phyloP scores from a whole-genome alignment of 2,797 vertebrate species.

The Sandelia bainsii region DNA sequence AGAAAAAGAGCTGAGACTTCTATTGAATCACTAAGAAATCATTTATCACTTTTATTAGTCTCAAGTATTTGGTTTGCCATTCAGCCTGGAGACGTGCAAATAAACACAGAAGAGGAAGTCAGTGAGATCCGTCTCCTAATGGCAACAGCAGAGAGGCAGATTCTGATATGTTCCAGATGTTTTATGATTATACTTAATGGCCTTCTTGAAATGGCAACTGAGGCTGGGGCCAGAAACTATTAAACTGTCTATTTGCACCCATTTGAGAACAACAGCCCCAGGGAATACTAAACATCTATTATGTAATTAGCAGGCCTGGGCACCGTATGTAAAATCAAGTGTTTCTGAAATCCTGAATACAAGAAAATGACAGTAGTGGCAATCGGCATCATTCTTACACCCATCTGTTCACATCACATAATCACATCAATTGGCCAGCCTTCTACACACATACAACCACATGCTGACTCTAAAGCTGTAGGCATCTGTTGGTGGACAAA shows the following conservation, averaged over 20 bases:
- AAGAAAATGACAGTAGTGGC: slow-evolving; percentile 45
- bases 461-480: slow-evolving; percentile 51
- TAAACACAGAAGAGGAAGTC: slow-evolving; percentile 55
- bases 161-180: slow-evolving; percentile 71
- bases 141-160: slow-evolving; percentile 39
- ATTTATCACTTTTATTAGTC: slow-evolving; percentile 67
- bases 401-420: slow-evolving; percentile 73
- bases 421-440: slow-evolving; percentile 50
- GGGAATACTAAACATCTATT: slow-evolving; percentile 71
- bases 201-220: slow-evolving; percentile 60
- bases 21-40: slow-evolving; percentile 48
- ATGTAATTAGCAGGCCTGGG: slow-evolving; percentile 60
- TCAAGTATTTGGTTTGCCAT: slow-evolving; percentile 47
- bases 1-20: slow-evolving; percentile 47
- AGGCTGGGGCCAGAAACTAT: slow-evolving; percentile 53
- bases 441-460: slow-evolving; percentile 62
- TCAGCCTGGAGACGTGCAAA: slow-evolving; percentile 59
- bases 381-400: slow-evolving; percentile 50
- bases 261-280: slow-evolving; percentile 67
- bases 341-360: slow-evolving; percentile 42
- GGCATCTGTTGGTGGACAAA: slow-evolving; percentile 31
- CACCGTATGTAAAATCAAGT: slow-evolving; percentile 68
- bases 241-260: slow-evolving; percentile 64
- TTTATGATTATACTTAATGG: slow-evolving; percentile 77
- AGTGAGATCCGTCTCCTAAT: slow-evolving; percentile 36